A percentile compares a stretch with the other conserved stretches of the same genome.
Conservation (phyloP, 2,113 vertebrate genomes). For the Nesospiza acunhae region DNA sequence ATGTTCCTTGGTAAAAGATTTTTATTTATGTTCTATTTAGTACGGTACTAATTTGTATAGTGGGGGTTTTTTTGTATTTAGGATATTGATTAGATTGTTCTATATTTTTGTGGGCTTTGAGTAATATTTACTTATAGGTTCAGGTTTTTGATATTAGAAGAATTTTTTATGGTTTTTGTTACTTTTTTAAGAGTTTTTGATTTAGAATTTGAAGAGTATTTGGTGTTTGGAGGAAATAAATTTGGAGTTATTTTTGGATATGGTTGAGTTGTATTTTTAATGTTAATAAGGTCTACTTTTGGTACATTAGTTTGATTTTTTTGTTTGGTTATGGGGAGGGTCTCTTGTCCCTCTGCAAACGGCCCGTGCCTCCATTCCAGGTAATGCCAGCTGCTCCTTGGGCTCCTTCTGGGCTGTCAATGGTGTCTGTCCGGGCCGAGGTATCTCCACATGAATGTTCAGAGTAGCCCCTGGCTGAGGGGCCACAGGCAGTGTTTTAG, state of each 20-base stretch:
- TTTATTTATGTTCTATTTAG: not conserved
- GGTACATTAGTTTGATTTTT: not conserved
- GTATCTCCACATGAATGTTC: too few relatives aligned
- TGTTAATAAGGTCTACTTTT: not conserved
- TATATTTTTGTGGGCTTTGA: not conserved
- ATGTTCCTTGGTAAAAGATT: not conserved
- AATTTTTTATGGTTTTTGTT: not conserved
- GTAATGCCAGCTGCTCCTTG: not conserved
- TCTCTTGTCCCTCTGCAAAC: not conserved
- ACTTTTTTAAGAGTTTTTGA: not conserved
- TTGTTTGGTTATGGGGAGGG: not conserved
- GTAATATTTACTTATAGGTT: not conserved
- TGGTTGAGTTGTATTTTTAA: not conserved
- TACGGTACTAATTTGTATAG: not conserved
- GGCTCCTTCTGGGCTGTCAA: not conserved
- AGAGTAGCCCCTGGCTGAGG: too few relatives aligned
- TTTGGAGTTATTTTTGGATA: not conserved
- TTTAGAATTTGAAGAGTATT: not conserved
- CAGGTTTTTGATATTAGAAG: not conserved
- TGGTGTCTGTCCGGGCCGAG: rapidly evolving
- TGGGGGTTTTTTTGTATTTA: not conserved
- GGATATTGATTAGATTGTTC: not conserved
- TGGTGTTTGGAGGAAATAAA: not conserved
- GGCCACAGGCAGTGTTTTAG: too few relatives aligned
- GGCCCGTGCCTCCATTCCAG: rapidly evolving